Conservation (phyloP, 2,888 invertebrate genomes). For the Toxonevra muliebris region DNA sequence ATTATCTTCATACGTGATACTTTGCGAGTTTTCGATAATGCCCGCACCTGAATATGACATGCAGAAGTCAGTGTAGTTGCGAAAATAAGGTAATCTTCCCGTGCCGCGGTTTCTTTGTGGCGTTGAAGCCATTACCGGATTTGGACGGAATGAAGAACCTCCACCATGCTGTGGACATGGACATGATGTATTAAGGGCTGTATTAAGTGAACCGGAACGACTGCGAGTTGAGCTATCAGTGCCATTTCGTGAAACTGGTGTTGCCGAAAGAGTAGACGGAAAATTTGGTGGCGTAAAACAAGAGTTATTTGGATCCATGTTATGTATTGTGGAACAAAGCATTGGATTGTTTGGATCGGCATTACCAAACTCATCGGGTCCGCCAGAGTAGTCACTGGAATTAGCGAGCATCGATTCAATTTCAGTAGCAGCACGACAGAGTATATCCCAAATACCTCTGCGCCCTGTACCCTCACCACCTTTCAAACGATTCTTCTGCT, state of each 20-base stretch:
- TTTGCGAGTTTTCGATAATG: slow-evolving; percentile 35
- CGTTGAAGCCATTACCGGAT: slow-evolving; percentile 40
- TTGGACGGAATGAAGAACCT: slow-evolving; percentile 22
- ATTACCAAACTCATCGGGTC: background rate
- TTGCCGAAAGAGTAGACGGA: slow-evolving; percentile 16
- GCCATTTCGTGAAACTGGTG: slow-evolving; percentile 6
- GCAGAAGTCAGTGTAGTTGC: slow-evolving; percentile 42
- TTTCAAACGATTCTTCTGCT: slow-evolving; percentile 36
- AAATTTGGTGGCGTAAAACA: slow-evolving; percentile 21
- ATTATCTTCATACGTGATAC: slow-evolving; percentile 36
- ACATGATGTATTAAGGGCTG: background rate
- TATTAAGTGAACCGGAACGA: background rate
- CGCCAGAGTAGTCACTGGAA: background rate
- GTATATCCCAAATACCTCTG: slow-evolving; percentile 51
- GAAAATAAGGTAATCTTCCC: slow-evolving; percentile 28
- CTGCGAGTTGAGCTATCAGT: background rate
- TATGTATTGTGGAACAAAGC: slow-evolving; percentile 19
- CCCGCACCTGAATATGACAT: slow-evolving; percentile 32
- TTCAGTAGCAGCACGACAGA: slow-evolving; percentile 48
- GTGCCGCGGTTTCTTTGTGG: slow-evolving; percentile 17
- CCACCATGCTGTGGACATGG: background rate
- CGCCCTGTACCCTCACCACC: slow-evolving; percentile 18
- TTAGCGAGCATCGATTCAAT: slow-evolving; percentile 45
- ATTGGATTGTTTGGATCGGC: background rate
- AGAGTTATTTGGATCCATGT: slow-evolving; percentile 21